Conservation (phyloP, 2,797 vertebrate genomes). For the Trichosurus vulpecula region DNA sequence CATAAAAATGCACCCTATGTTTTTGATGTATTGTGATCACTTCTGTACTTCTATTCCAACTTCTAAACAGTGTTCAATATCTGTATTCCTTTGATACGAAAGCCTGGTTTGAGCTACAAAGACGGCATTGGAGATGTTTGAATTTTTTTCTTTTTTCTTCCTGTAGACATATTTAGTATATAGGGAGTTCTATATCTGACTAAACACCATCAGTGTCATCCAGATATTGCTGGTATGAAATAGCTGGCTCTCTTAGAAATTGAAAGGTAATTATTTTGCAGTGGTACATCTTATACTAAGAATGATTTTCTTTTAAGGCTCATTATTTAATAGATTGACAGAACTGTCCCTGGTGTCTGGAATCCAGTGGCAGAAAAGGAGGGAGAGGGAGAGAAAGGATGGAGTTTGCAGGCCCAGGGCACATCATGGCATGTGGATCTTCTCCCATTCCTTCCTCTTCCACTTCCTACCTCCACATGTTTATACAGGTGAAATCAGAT, state of each 20-base stretch:
- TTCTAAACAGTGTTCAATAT: conserved; percentile 70
- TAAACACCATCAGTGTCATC: conserved; percentile 5
- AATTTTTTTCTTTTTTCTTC: conserved; percentile 23
- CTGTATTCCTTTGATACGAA: conserved; percentile 75
- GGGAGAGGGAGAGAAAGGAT: not conserved
- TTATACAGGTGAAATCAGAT: not conserved
- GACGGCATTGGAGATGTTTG: conserved; percentile 36
- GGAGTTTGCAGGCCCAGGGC: not conserved
- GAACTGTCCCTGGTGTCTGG: not conserved
- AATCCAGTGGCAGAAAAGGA: not conserved
- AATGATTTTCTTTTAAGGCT: not conserved
- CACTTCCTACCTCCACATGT: not conserved
- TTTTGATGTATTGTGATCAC: conserved; percentile 76
- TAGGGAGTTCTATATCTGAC: conserved; percentile 22
- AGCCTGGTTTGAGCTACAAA: conserved; percentile 47
- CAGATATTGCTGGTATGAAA: not conserved
- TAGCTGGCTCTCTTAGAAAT: conserved; percentile 3
- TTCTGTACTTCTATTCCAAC: conserved; percentile 65
- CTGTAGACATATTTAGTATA: conserved; percentile 45
- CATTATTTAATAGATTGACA: not conserved
- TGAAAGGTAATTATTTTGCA: not conserved
- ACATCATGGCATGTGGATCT: not conserved
- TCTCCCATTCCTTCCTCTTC: not conserved
- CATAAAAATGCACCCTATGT: conserved; percentile 56
- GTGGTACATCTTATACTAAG: not conserved